Evolutionary conservation across 1,140 invertebrate species (phyloP), one percentile per base, ranked within the genome.

Genomic region (Sarcophaga bullata): DNA sequence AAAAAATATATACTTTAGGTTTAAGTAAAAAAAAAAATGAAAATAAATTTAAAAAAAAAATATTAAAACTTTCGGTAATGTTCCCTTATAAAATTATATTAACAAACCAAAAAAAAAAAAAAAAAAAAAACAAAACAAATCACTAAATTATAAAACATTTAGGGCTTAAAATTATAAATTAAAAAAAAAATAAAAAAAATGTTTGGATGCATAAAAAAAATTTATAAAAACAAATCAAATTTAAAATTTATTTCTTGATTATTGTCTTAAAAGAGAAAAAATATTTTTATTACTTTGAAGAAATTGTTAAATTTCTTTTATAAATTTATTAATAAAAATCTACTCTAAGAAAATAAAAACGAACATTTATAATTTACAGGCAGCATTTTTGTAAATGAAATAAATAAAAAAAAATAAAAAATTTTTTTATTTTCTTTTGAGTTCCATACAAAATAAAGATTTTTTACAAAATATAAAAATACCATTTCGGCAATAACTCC

Each of bases 71-170:
- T 89, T 89, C 88, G 88, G 88, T 89, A 89, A 89, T 89, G 88
- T 89, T 89, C 88, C 88, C n/a, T n/a, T 89, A 89, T 87, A 87
- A 85, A 87, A 68, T 86, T 86, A 87, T 85, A 86, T 80, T 81
- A 83, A 84, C 82, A 87, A 37, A 83, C 86, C 73, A 82, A 9
- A 84, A n/a, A n/a, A n/a, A n/a, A n/a, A n/a, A n/a, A n/a, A n/a
- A n/a, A n/a, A n/a, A n/a, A n/a, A n/a, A n/a, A 82, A 84, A 37
- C 25, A 37, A 37, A 37, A 37, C 25, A 37, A 37, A 37, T 37
- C 25, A 37, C 25, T 37, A 37, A 86, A 85, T 85, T n/a, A 47
- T 58, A 72, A 85, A 68, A 81, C 25, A 81, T 76, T 81, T 75
- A 80, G 73, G 73, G 82, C 72, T 46, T 78, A 58, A 87, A 87